Evolutionary conservation across 2,797 vertebrate species (phyloP), one percentile per base, ranked within the genome.

Genomic region (Cichlasoma orientale): DNA sequence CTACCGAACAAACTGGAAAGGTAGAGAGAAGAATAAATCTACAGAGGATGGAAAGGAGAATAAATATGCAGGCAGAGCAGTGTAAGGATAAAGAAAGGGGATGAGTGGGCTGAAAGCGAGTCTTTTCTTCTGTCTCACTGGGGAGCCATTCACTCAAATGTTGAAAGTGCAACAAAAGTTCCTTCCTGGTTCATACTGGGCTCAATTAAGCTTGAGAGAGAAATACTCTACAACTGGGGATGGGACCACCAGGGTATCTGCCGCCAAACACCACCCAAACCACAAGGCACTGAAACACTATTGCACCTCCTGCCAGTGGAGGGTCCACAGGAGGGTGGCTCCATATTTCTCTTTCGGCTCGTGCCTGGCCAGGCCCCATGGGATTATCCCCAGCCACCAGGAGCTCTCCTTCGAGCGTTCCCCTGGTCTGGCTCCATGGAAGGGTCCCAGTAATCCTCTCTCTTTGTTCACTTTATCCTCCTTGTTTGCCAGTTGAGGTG

Each of bases 91-190:
- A 87, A 86, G 41, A 72, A 6, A 72, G 36, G 13, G 52, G 79
- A 69, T 54, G 78, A 86, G 75, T 57, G 52, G n/a, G 57, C 80
- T 73, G 71, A 61, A 82, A 82, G 73, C 18, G 75, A 87, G 81
- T 75, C 53, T 78, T 77, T 84, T 47, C 16, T 66, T 81, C 50
- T 3, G 1, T 74, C 77, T 79, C 72, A 56, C 75, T n/a, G 59
- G 83, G 82, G 83, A 90, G 78, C 47, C 9, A 14, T 82, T 82
- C 79, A 72, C 76, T 91, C 78, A 90, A 82, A 90, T 82, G 81
- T 89, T 88, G 82, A 91, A 82, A 86, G 70, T 61, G 86, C 81
- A 92, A 87, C 81, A 83, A 86, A 88, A 79, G 75, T 82, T 90
- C 57, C 80, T 59, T 75, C 31, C n/a, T 66, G 71, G 54, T 88